Base-by-base conservation (phyloP, 2,113 vertebrate species). In the Pionites leucogaster region DNA sequence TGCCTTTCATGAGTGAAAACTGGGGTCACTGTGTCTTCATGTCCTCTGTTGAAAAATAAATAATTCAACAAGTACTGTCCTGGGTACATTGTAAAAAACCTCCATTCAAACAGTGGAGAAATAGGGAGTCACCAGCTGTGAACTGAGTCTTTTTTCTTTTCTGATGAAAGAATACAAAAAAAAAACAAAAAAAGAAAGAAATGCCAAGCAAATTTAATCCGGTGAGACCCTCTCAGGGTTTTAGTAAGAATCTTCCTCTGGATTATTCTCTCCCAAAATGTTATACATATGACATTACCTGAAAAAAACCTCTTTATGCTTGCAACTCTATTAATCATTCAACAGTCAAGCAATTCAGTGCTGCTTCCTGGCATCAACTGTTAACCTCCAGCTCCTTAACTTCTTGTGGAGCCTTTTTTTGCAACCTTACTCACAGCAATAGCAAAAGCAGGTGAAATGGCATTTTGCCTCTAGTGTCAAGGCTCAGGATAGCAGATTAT, bases 271-370 rank as follows among this genome's bases (percentile, higher is more conserved):
- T 68, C 53, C 18, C 23, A 65, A 68, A 85, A 50, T 33, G 11
- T 41, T 74, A 76, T 8, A 49, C 3, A 10, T 31, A 33, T 3
- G 13, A 41, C 15, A 72, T 63, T 74, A 71, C 24, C 52, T 72
- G 31, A 74, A 65, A 81, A 84, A 85, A 29, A 17, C 1, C 3
- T 28, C 10, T 39, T 89, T 47, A 39, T 2, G 1, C 15, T 93
- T 93, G 25, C 27, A 93, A 81, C 17, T 24, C 33, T n/a, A 69
- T 65, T 64, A 94, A 94, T 92, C 75, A 62, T 90, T 93, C 57
- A 86, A 27, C 23, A 88, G 74, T 35, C 59, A 87, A 59, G 81
- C 7, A 50, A 82, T 31, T 65, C 35, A 50, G 7, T 20, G n/a
- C 9, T 82, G 37, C n/a, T 79, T 84, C 35, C 35, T 22, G n/a